Evolutionary conservation across 2,888 invertebrate species (phyloP), one percentile per base, ranked within the genome.

Genomic region (Euplexia lucipara): DNA sequence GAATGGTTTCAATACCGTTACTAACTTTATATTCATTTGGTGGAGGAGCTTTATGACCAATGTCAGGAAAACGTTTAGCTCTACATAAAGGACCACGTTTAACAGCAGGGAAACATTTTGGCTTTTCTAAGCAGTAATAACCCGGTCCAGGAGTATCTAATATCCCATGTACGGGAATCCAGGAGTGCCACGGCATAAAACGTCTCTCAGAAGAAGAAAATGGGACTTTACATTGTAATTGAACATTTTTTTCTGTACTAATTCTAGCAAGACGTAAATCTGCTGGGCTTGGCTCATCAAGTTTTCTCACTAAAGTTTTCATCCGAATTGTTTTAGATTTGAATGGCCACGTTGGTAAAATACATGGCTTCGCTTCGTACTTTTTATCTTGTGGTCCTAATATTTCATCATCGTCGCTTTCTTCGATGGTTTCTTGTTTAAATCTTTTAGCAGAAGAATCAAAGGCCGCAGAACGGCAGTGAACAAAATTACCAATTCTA

Each of bases 161-260:
- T 42, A 69, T 80, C 1, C 84, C 88, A 58, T 84, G 77, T 20
- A 93, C 84, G 9, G 92, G 86, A 66, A 92, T 85, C 87, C 88
- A 91, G 78, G 91, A 86, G 75, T 86, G 79, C 94, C 95, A 94
- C 18, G 90, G 89, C 47, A 83, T 77, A 76, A 95, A 91, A 34
- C 94, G 88, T 9, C 86, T 88, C 68, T 92, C 89, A 16, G 94
- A 93, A 16, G 91, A 82, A 58, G 61, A 82, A 76, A 95, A 95
- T 6, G 95, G 94, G 22, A 90, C 86, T 37, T 61, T 48, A 45
- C 79, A 77, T 80, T 92, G 92, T 39, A 86, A 54, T 37, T 82
- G 60, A 12, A 35, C 26, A 32, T 78, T 61, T 69, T 88, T 85
- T 49, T 67, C 54, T 34, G 62, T 53, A 57, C 75, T 78, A 1